Base-by-base conservation (phyloP, 2,113 vertebrate species). In the Sander lucioperca region DNA sequence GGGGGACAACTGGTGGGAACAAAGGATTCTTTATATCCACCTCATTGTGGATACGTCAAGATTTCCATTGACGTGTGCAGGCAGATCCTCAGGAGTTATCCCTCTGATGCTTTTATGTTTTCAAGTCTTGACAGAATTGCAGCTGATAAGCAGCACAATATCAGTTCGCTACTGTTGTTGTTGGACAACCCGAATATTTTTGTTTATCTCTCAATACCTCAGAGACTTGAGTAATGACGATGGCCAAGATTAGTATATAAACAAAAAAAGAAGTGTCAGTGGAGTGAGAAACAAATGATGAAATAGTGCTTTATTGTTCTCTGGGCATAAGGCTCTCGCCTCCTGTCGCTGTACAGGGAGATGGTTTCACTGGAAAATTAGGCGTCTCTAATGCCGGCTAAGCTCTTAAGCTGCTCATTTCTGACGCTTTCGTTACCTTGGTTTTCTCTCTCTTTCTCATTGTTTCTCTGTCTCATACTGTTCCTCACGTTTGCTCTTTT, bases 341-440 rank as follows among this genome's bases (percentile, higher is more conserved):
- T 36, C 71, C 79, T 74, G 9, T 14, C 39, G 23, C 61, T 6
- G 59, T 77, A 50, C 33, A 48, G 85, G 51, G 70, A 81, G 83
- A 74, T 74, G 88, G 80, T 88, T 92, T 92, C 88, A 23, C 11
- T 79, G 81, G 85, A 85, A 93, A 89, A 90, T 74, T 47, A 84
- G 63, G 82, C 53, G 67, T 88, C 87, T 92, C 1, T 89, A 86
- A 94, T 61, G 75, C 83, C 58, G 62, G 80, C 82, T 87, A 89
- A 90, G 90, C 92, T 87, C 82, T 92, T 94, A 94, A 96, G 89
- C 92, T 91, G 92, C 92, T 93, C 90, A 94, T 92, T 92, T 92
- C 79, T 72, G 70, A 69, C 16, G 61, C 90, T 80, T 94, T 93
- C 89, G 90, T 90, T 95, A 86, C 88, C 87, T 78, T 77, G 78